Evolutionary conservation across 2,888 invertebrate genomes (phyloP), one percentile per base, ranked within the genome.

Genomic region (Fragum fragum): DNA sequence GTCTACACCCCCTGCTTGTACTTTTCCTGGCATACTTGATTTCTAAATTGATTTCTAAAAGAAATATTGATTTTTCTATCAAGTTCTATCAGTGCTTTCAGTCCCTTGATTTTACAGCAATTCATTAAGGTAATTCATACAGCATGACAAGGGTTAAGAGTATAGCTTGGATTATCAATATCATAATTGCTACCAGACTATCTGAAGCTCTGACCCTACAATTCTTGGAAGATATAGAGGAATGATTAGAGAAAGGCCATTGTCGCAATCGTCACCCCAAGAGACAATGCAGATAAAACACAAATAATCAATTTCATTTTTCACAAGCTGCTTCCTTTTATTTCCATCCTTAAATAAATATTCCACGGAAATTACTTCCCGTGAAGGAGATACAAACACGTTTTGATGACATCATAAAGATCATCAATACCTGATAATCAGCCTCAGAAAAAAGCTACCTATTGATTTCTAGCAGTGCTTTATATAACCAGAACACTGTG

Each of bases 321-420:
- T 57, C 57, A 28, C 57, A 9, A 28, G 26, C 7, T 57, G 28
- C 57, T 57, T 57, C 57, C 57, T 57, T 57, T 57, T 28, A 57
- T 57, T 23, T 26, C 26, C 28, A 28, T 57, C 57, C 57, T 28
- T 28, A 57, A 57, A 57, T 57, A 57, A 57, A 57, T 57, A 57
- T 57, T 57, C 26, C 9, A 28, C 57, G 57, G 57, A 57, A 26
- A 57, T 57, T 57, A 57, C 57, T 57, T 57, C 57, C 57, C 28
- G 26, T 14, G 57, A 57, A 28, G 28, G 26, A 57, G 57, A 23
- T 16, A 18, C 57, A 57, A 57, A 28, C 26, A 57, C 57, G 26
- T 57, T 57, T 28, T 57, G 26, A 28, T 57, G 57, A 57, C 57
- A 57, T 57, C 57, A 57, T 57, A 23, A 57, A 57, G 14, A 47